A percentile compares a stretch with the other conserved stretches of the same genome.
These are phyloP conservation scores for Heliocidaris tuberculata DNA, from an alignment of 35 echinoderm and acorn worm species.

Conservation along the genomic window DNA sequence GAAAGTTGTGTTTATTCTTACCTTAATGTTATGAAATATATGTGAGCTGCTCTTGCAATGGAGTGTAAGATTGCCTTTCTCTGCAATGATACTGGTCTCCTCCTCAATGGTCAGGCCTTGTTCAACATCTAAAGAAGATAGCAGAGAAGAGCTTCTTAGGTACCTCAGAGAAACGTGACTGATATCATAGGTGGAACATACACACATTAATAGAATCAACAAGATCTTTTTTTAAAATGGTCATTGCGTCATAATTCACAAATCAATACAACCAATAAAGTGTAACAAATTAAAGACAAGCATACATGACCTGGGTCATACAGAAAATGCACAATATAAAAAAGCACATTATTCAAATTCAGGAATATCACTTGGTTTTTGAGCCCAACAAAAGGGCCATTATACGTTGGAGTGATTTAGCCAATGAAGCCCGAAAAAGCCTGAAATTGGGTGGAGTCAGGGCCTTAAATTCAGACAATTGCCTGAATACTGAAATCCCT, in stretches of 20 bases:
- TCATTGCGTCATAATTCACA: background rate
- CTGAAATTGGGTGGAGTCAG: too few species aligned
- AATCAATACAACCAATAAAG: background rate
- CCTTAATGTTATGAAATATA: slow-evolving; percentile 47
- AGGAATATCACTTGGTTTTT: too few species aligned
- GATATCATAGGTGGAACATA: background rate
- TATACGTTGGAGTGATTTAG: too few species aligned
- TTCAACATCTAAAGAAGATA: slow-evolving; percentile 49
- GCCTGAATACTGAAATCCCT: background rate
- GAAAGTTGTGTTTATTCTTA: background rate
- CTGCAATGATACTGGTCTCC: background rate
- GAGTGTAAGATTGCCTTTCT: slow-evolving; percentile 48
- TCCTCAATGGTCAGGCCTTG: slow-evolving; percentile 39
- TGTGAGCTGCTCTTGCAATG: slow-evolving; percentile 64
- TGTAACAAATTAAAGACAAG: background rate
- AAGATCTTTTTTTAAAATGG: background rate
- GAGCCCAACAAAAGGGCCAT: too few species aligned
- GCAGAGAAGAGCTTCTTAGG: background rate
- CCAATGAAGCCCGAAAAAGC: too few species aligned
- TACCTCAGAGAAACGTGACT: background rate
- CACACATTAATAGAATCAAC: background rate
- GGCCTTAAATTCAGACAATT: background rate
- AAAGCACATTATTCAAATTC: too few species aligned
- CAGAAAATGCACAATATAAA: background rate
- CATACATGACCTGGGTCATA: too few species aligned